phyloP scores from a whole-genome alignment of 2,888 invertebrate species.

The Pseudoips prasinana region DNA sequence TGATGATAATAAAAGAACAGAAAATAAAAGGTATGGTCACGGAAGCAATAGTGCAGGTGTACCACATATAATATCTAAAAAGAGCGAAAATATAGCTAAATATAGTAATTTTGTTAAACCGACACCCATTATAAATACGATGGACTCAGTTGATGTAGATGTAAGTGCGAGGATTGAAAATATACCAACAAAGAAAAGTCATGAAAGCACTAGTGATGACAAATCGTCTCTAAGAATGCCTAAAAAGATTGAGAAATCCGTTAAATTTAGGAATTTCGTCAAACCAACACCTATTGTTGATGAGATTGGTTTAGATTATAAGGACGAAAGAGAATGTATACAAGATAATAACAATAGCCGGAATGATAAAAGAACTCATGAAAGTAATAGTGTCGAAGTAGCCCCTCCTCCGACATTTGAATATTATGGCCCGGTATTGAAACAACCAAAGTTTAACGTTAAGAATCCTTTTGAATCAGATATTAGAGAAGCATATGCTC shows the following conservation, averaged over 20 bases:
- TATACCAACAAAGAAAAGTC: too few relatives aligned
- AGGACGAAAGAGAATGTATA: slow-evolving; percentile 25
- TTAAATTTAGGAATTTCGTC: too few relatives aligned
- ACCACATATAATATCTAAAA: slow-evolving; percentile 47
- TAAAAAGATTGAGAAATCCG: too few relatives aligned
- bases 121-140: slow-evolving; percentile 57
- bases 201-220: too few relatives aligned
- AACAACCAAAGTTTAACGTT: slow-evolving; percentile 44
- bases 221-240: too few relatives aligned
- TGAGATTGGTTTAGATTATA: slow-evolving; percentile 48
- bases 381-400: slow-evolving; percentile 66
- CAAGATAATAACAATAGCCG: too few relatives aligned
- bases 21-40: slow-evolving; percentile 12
- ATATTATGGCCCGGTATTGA: slow-evolving; percentile 80
- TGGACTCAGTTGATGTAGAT: slow-evolving; percentile 38
- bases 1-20: slow-evolving; percentile 21
- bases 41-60: slow-evolving; percentile 63
- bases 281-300: slow-evolving; percentile 58
- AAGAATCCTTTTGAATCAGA: slow-evolving; percentile 66
- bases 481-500: slow-evolving; percentile 67
- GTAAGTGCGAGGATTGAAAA: slow-evolving; percentile 23
- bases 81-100: too few relatives aligned
- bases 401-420: slow-evolving; percentile 86
- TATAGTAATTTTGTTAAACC: too few relatives aligned
- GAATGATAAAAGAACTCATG: slow-evolving; percentile 38